Evolutionary conservation across 2,888 invertebrate genomes (phyloP).

Genomic region (Quadroppia sp.): DNA sequence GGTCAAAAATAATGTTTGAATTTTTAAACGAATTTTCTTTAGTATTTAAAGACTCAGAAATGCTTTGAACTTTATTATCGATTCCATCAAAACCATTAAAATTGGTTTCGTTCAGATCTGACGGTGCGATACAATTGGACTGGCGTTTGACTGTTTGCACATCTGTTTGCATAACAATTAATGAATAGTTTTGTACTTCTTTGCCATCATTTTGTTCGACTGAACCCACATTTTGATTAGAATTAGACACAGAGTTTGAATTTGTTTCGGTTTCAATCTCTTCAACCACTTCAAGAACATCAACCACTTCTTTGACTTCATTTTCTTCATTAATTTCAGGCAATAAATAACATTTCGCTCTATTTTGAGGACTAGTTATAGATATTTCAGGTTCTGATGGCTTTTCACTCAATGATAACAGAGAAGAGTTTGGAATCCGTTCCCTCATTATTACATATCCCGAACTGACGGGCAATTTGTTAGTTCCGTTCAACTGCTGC

Average conservation of each 20-base stretch:
- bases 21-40: not conserved
- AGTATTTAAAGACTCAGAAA: not conserved
- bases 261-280: not conserved
- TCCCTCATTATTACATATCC: conserved; percentile 2
- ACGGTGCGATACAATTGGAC: not conserved
- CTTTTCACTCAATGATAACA: not conserved
- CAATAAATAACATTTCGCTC: not conserved
- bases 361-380: not conserved
- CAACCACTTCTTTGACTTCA: not conserved
- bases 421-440: not conserved
- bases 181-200: not conserved
- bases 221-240: not conserved
- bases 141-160: not conserved
- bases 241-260: not conserved
- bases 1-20: conserved; percentile 22
- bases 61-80: conserved; percentile 17
- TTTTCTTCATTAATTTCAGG: conserved; percentile 13
- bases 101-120: not conserved
- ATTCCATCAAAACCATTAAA: not conserved
- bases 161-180: conserved; percentile 9
- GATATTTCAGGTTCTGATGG: not conserved
- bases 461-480: not conserved
- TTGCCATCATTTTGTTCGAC: not conserved
- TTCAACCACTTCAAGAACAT: not conserved
- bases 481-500: conserved; percentile 5